Evolutionary conservation across 2,797 vertebrate species (phyloP).

Genomic region (Siniperca scherzeri): DNA sequence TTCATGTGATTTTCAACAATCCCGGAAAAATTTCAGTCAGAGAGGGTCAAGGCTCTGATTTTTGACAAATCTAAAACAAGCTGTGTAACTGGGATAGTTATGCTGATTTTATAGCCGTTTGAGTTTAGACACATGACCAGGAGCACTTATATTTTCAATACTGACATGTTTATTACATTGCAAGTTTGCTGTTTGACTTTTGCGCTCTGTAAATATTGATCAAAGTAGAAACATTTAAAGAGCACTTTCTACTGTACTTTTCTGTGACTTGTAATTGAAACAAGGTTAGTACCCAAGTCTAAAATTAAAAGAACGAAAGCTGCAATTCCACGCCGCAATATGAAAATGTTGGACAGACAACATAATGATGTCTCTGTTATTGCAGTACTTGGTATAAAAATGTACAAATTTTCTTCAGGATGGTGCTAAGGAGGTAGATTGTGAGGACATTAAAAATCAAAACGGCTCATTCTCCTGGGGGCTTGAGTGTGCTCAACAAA

Average conservation of each 20-base stretch:
- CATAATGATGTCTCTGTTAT: constrained; percentile 10
- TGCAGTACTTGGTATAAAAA: constrained; percentile 1
- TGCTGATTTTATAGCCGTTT: not conserved
- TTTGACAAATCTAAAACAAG: not conserved
- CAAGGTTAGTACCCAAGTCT: constrained; percentile 8
- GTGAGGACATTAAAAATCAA: not conserved
- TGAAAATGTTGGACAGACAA: constrained; percentile 7
- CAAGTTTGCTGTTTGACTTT: constrained; percentile 15
- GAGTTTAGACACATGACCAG: not conserved
- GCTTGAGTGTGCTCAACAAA: not conserved
- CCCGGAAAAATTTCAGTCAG: not conserved
- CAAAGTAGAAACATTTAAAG: constrained; percentile 1
- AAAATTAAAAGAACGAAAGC: constrained; percentile 40
- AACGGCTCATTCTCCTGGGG: not conserved
- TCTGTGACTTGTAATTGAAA: constrained; percentile 29
- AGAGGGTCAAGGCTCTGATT: not conserved
- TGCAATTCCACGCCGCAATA: constrained; percentile 38
- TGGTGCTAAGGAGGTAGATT: not conserved
- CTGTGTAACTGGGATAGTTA: not conserved
- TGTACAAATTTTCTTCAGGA: too few species aligned
- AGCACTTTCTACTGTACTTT: not conserved
- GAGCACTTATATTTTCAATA: not conserved
- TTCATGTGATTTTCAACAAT: not conserved
- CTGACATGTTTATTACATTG: constrained; percentile 1
- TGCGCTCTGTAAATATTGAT: constrained; percentile 21